A percentile compares a stretch with the other conserved stretches of the same genome.
Evolutionary conservation across 2,888 invertebrate species (phyloP).

Genomic region (Prosopocoilus inquinatus): DNA sequence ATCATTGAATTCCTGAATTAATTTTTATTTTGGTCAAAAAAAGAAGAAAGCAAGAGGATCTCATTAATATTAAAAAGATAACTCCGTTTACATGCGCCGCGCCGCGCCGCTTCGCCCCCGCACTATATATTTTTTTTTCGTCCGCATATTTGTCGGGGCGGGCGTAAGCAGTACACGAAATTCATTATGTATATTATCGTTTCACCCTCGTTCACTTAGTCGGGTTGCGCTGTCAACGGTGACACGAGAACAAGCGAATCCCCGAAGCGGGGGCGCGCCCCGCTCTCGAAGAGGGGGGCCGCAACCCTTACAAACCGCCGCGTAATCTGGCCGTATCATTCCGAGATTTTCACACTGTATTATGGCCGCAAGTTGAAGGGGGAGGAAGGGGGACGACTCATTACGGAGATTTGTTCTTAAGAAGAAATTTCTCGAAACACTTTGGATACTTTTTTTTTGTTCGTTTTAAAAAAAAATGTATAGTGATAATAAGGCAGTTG

Average conservation of each 20-base stretch:
- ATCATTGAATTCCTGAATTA: too few relatives aligned
- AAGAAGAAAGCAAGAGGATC: too few relatives aligned
- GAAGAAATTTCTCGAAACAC: slow-evolving; percentile 9
- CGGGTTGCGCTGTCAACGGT: slow-evolving; percentile 7
- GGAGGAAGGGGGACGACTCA: slow-evolving; percentile 3
- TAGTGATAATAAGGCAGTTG: too few relatives aligned
- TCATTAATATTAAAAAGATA: too few relatives aligned
- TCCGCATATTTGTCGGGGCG: neutral
- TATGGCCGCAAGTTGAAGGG: slow-evolving; percentile 1
- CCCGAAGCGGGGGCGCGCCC: neutral
- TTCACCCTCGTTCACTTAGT: slow-evolving; percentile 4
- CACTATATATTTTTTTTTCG: too few relatives aligned
- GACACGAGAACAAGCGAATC: slow-evolving; percentile 1
- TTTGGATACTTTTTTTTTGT: too few relatives aligned
- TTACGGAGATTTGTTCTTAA: slow-evolving; percentile 9
- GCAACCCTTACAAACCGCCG: slow-evolving; percentile 41
- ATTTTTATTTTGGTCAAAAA: too few relatives aligned
- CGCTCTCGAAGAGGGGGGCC: slow-evolving; percentile 7
- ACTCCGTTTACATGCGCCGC: too few relatives aligned
- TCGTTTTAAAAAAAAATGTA: too few relatives aligned
- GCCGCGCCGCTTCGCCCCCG: too few relatives aligned
- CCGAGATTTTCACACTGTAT: slow-evolving; percentile 42
- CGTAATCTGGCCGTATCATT: slow-evolving; percentile 46
- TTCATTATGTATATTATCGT: slow-evolving; percentile 10
- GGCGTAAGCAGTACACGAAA: slow-evolving; percentile 2